These are phyloP conservation scores for Psylliodes chrysocephalus DNA, from an alignment of 2,888 invertebrate species.

Conservation along the genomic window DNA sequence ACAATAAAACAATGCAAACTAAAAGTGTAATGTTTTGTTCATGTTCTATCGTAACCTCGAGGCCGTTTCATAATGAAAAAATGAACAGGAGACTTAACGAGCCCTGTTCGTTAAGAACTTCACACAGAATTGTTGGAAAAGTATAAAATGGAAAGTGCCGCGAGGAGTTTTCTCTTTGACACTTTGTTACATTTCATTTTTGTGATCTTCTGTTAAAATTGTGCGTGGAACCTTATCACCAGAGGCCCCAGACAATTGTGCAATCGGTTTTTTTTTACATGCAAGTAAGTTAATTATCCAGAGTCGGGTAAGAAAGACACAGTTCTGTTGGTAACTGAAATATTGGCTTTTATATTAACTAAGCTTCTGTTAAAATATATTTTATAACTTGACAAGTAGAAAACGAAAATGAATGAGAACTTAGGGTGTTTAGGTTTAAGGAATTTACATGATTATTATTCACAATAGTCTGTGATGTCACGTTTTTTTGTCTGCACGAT, in stretches of 20 bases:
- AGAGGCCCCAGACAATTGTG: background rate
- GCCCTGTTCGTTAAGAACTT: conserved; percentile 24
- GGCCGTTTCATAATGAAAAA: conserved; percentile 17
- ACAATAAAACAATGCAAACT: conserved; percentile 17
- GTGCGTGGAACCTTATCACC: background rate
- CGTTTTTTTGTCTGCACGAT: no score
- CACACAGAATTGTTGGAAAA: conserved; percentile 7
- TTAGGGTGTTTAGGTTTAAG: no score
- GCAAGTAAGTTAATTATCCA: no score
- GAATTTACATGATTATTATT: no score
- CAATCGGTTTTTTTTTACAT: background rate
- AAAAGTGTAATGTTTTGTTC: conserved; percentile 21
- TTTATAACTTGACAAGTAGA: no score
- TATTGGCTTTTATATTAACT: no score
- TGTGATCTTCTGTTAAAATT: background rate
- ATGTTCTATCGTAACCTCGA: conserved; percentile 1
- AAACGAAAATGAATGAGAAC: no score
- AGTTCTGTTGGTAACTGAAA: no score
- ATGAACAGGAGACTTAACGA: conserved; percentile 32
- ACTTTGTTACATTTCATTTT: conserved; percentile 3
- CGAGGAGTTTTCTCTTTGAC: conserved; percentile 6
- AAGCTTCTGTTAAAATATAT: no score
- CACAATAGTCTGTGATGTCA: no score
- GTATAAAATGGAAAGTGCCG: conserved; percentile 15
- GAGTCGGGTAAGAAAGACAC: no score